These are phyloP conservation scores for Idaea dimidiata DNA, from an alignment of 2,888 invertebrate genomes.

Conservation along the genomic window DNA sequence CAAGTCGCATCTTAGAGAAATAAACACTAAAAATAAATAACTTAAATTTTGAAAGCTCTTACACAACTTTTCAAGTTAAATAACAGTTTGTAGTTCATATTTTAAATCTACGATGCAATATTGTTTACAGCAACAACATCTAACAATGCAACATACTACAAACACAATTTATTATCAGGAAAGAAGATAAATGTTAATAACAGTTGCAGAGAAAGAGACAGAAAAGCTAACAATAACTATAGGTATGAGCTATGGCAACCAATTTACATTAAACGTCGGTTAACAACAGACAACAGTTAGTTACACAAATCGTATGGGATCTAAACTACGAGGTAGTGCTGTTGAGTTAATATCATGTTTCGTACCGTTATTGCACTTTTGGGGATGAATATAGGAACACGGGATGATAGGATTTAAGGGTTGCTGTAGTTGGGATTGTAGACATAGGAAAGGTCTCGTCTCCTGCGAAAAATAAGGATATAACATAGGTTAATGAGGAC, in stretches of 20 bases:
- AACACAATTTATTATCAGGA: too few relatives aligned
- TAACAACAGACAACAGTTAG: slow-evolving; percentile 43
- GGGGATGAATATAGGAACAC: slow-evolving; percentile 16
- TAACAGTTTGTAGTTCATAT: too few relatives aligned
- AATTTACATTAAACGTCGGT: slow-evolving; percentile 31
- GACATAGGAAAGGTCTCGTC: slow-evolving; percentile 26
- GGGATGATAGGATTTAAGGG: slow-evolving; percentile 19
- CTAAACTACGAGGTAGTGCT: slow-evolving; percentile 32
- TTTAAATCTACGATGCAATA: slow-evolving; percentile 12
- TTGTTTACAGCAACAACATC: slow-evolving; percentile 19
- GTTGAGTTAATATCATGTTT: slow-evolving; percentile 30
- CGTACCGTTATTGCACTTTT: slow-evolving; percentile 34
- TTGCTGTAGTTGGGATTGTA: slow-evolving; percentile 28
- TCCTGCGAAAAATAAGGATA: slow-evolving; percentile 25
- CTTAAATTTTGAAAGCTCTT: too few relatives aligned
- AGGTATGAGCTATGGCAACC: slow-evolving; percentile 44
- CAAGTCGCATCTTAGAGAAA: too few relatives aligned
- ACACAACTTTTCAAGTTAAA: too few relatives aligned
- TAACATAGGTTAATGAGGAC: slow-evolving; percentile 15
- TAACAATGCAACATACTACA: too few relatives aligned
- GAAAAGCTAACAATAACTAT: slow-evolving; percentile 29
- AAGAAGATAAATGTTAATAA: slow-evolving; percentile 14
- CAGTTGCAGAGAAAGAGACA: slow-evolving; percentile 24
- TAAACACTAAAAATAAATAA: not conserved
- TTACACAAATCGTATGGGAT: slow-evolving; percentile 30